Base-by-base conservation (phyloP, 2,113 vertebrate genomes). In the Larimichthys polyactis region DNA sequence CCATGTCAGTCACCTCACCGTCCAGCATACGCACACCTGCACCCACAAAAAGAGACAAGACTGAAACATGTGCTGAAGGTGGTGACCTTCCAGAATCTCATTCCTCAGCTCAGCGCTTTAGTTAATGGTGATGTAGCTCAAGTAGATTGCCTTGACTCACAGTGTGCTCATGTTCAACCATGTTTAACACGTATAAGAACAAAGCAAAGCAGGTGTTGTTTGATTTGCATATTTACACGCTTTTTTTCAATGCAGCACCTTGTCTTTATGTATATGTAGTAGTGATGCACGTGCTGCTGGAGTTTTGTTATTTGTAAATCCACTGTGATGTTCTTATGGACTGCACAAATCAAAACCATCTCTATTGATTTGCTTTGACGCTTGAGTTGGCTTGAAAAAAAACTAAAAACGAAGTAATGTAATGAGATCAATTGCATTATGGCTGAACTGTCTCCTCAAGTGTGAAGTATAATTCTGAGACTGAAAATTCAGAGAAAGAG, bases 11-110 rank as follows among this genome's bases (percentile, higher is more conserved):
- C 93, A 99, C 98, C 90, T 99, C 98, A 4, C 98, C 98, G 0
- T 99, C 98, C 94, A 99, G 94, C 98, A 99, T 99, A 67, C 98
- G 97, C 80, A 99, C 98, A 59, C 98, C 98, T 91, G 70, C 62
- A 71, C 49, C 2, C 57, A 81, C 58, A 46, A 2, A 55, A 19
- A 66, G 4, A 70, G 20, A 57, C 19, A 48, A 5, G 16, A 36
- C 44, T 22, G 57, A 74, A 68, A 64, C 10, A 52, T 62, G 8
- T 59, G 4, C 11, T 72, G 69, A 11, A 63, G 46, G 29, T 55
- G 16, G 51, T 24, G 22, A 14, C 1, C 44, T 46, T 46, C 44
- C 43, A 64, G 51, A 55, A 49, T 69, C 8, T 11, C 65, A 49
- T 44, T 63, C 20, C 54, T 44, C 57, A 62, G 27, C 36, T 69